Conservation (phyloP, 1,140 invertebrate species). For the Formica selysi region DNA sequence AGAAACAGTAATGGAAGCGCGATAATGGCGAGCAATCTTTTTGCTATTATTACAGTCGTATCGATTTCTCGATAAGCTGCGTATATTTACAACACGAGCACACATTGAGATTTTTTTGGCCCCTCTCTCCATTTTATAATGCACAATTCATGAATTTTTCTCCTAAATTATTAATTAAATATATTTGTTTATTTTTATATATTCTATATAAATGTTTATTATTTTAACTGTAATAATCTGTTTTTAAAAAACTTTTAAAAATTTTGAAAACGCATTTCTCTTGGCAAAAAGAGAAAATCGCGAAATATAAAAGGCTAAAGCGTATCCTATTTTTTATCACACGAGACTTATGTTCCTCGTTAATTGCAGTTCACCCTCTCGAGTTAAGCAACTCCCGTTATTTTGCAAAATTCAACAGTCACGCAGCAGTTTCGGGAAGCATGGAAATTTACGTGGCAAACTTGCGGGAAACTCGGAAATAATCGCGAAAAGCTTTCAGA, state of each 20-base stretch:
- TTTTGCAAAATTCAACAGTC: conserved; percentile 36
- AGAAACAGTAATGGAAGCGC: neutral
- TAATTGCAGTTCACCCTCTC: neutral
- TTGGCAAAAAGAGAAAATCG: neutral
- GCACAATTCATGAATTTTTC: neutral
- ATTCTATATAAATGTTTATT: neutral
- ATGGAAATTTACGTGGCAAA: conserved; percentile 36
- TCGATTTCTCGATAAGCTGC: neutral
- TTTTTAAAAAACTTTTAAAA: neutral
- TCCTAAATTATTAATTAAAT: conserved; percentile 16
- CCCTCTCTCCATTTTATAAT: neutral
- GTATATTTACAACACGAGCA: neutral
- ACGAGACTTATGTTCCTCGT: neutral
- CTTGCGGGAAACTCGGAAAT: conserved; percentile 13
- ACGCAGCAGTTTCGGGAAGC: neutral
- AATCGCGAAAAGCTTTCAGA: conserved; percentile 51
- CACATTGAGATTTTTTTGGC: neutral
- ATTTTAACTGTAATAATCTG: neutral
- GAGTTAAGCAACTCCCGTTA: neutral
- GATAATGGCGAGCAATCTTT: neutral
- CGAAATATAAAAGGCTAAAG: neutral
- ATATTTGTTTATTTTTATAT: neutral
- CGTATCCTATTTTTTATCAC: neutral
- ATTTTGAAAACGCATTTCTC: neutral
- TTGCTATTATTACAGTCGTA: neutral